Evolutionary conservation across 2,888 invertebrate genomes (phyloP), one percentile per base, ranked within the genome.

Genomic region (Drosophila villosipedis): DNA sequence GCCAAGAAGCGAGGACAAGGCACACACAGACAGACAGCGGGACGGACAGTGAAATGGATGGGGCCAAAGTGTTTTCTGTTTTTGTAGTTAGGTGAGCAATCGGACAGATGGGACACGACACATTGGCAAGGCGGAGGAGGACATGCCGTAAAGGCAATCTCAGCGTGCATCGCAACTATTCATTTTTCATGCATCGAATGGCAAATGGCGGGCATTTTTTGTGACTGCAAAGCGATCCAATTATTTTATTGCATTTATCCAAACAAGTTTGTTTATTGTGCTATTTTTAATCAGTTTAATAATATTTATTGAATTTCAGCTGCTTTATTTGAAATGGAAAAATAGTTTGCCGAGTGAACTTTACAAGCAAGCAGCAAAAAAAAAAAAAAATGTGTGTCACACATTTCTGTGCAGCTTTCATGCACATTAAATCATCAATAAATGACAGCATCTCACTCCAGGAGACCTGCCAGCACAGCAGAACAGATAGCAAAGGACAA

Each of bases 201-300:
- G 76, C 80, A 70, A 83, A 77, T 85, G 73, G 68, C 70, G 70
- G 67, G 61, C 73, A 60, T 75, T 67, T 82, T 70, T 50, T 25
- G 59, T 57, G 55, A 54, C 25, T 52, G 41, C 22, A 57, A 53
- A 28, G 41, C 39, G 31, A 31, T 47, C 37, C 53, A 69, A 62
- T 72, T 62, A 62, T 55, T 28, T 19, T 28, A n/a, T 31, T 58
- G 41, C 22, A 4, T 28, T 30, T 4, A 35, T 19, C 10, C 6
- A 35, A 55, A 55, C 22, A 47, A 47, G 16, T 30, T n/a, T 14
- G 4, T n/a, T 14, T 39, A 28, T n/a, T 35, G 19, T 35, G 5
- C 35, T 12, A 37, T 25, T 22, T 55, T 55, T 55, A 35, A 55
- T 55, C 25, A 55, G 25, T 14, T 16, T 22, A 54, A 54, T 25